Evolutionary conservation across 1,140 invertebrate genomes (phyloP), one percentile per base, ranked within the genome.

Genomic region (Tetragonula clypearis): DNA sequence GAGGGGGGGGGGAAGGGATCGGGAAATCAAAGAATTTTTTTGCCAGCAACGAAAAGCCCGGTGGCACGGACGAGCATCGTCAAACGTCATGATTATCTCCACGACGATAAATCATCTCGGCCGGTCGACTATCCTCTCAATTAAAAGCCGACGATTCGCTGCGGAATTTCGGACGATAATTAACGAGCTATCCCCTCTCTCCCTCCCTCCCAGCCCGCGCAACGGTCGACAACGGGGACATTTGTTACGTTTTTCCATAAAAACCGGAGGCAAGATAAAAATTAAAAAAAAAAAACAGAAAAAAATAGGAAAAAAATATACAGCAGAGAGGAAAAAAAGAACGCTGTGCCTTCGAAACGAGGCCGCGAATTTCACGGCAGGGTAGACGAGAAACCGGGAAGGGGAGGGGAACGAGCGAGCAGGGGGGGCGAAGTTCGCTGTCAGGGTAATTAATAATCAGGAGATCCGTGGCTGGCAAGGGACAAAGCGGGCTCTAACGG

Each of bases 401-500:
- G 30, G 30, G 1, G 30, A 30, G 30, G 30, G 30, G 30, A 30
- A 30, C 30, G 30, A 58, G 41, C 21, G 66, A 65, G 62, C 62
- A 15, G 55, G 69, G n/a, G 56, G 53, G 76, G 9, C 41, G 78
- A 73, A 84, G 69, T 84, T 85, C 65, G 86, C 81, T 82, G 83
- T 84, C 72, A 68, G 58, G 79, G 84, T 88, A 89, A 90, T 91
- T 90, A 91, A 90, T 91, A 91, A 91, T 91, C 90, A 80, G 79
- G 82, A 90, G 89, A 90, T 90, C 84, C 87, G 84, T 41, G 88
- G 83, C 81, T 86, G 84, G 86, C 84, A 88, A 88, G 77, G 89
- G 89, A 91, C 89, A 91, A 91, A 91, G 89, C 84, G 89, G 6
- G 79, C 73, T 90, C 80, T 86, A 90, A 90, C 89, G 89, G 89